Base-by-base conservation (phyloP, 2,888 invertebrate species). In the Coenonympha glycerion region DNA sequence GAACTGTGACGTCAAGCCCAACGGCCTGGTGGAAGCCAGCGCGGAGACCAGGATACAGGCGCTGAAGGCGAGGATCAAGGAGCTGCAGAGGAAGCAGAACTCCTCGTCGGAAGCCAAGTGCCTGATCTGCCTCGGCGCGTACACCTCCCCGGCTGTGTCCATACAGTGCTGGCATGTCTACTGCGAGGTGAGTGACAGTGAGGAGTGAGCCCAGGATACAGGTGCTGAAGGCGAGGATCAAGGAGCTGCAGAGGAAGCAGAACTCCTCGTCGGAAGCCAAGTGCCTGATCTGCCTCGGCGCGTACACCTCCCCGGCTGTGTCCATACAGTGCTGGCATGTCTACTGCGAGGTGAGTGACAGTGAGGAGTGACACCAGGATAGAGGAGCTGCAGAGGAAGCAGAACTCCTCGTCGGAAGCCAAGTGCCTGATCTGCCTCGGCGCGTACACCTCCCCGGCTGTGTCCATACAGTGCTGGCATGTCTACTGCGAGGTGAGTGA, bases 291-390 rank as follows among this genome's bases (percentile, higher is more conserved):
- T 97, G 97, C 71, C 91, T 96, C 88, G 96, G 95, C 46, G 89
- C 92, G 22, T 95, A 95, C 76, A 89, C 90, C 48, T 94, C 94
- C 31, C 96, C 97, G 0, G 93, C 96, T 4, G 95, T 96, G 46
- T 97, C 97, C 1, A 93, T 97, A 53, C 95, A 95, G 69, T 98
- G 98, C 77, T 98, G 97, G 97, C 98, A 98, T 77, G 97, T 97
- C 0, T 95, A 97, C 76, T 98, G 98, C 69, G 96, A 97, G 86
- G 87, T 87, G 13, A 55, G 47, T 22, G 13, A n/a, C n/a, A n/a
- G n/a, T n/a, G n/a, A n/a, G n/a, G n/a, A n/a, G n/a, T n/a, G n/a
- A n/a, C n/a, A n/a, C n/a, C n/a, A n/a, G n/a, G n/a, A n/a, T n/a
- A n/a, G 90, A 91, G 40, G 94, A 95, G 57, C 87, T 95, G 62